These are phyloP conservation scores for Mycetomoellerius zeteki DNA, from an alignment of 1,140 invertebrate species.

Conservation along the genomic window DNA sequence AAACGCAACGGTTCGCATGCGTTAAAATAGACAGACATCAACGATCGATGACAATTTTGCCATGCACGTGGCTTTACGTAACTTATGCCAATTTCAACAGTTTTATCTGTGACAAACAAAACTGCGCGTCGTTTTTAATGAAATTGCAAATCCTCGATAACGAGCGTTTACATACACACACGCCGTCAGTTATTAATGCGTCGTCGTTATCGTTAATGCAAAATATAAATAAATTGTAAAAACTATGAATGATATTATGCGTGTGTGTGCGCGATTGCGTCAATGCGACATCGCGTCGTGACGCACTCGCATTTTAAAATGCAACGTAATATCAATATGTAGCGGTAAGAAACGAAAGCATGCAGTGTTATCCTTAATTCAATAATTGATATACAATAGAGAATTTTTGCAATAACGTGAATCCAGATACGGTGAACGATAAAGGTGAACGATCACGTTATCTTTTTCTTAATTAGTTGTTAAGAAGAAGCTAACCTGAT, in stretches of 20 bases:
- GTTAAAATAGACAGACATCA: background rate
- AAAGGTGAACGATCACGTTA: no score
- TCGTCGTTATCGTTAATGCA: background rate
- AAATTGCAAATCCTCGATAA: background rate
- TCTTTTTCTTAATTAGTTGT: no score
- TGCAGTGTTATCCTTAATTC: background rate
- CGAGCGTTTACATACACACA: no score
- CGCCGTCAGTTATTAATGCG: background rate
- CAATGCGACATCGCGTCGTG: background rate
- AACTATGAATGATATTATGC: background rate
- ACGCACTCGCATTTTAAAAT: constrained; percentile 21
- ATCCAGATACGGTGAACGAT: no score
- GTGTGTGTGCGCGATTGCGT: background rate
- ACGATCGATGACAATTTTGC: constrained; percentile 8
- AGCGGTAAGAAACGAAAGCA: background rate
- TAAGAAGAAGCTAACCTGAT: no score
- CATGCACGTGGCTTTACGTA: background rate
- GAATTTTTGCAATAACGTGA: no score
- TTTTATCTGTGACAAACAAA: constrained; percentile 16
- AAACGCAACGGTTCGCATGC: background rate
- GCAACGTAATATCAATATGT: background rate
- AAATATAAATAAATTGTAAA: constrained; percentile 20
- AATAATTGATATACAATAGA: background rate
- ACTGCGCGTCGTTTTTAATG: background rate
- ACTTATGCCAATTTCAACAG: constrained; percentile 1